Conservation (phyloP, 53 echinoderm and acorn worm genomes). For the Crossaster papposus region DNA sequence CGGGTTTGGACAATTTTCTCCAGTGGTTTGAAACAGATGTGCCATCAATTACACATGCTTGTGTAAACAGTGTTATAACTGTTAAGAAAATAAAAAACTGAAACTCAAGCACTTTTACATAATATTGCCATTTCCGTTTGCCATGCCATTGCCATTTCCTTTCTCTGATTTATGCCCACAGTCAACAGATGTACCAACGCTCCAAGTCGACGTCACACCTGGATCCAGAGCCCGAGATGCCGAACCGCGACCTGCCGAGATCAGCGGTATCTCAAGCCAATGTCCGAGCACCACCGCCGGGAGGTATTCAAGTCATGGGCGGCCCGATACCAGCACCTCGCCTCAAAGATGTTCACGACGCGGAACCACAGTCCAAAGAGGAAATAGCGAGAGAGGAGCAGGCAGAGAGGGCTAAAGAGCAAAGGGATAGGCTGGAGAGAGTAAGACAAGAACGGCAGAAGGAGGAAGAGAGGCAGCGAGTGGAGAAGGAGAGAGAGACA, state of each 20-base stretch:
- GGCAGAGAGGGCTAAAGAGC: slow-evolving; percentile 44
- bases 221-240: slow-evolving; percentile 74
- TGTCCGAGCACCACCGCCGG: slow-evolving; percentile 44
- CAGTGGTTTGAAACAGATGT: too few relatives aligned
- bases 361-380: slow-evolving; percentile 63
- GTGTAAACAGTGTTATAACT: too few relatives aligned
- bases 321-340: slow-evolving; percentile 60
- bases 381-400: slow-evolving; percentile 56
- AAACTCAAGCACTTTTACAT: too few relatives aligned
- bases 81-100: too few relatives aligned
- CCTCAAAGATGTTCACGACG: slow-evolving; percentile 27
- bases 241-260: slow-evolving; percentile 48
- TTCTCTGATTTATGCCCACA: slow-evolving; percentile 27
- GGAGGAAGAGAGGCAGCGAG: slow-evolving; percentile 31
- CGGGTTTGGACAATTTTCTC: neutral
- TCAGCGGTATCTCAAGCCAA: slow-evolving; percentile 32
- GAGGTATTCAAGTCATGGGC: slow-evolving; percentile 48
- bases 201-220: slow-evolving; percentile 92
- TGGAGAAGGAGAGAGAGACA: slow-evolving; percentile 14
- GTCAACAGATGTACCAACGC: slow-evolving; percentile 71
- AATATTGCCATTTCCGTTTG: too few relatives aligned
- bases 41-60: too few relatives aligned
- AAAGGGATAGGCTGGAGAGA: slow-evolving; percentile 36
- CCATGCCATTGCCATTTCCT: neutral
- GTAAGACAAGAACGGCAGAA: slow-evolving; percentile 25